These are phyloP conservation scores for Bombus terrestris DNA, from an alignment of 1,140 invertebrate genomes.

Conservation along the genomic window DNA sequence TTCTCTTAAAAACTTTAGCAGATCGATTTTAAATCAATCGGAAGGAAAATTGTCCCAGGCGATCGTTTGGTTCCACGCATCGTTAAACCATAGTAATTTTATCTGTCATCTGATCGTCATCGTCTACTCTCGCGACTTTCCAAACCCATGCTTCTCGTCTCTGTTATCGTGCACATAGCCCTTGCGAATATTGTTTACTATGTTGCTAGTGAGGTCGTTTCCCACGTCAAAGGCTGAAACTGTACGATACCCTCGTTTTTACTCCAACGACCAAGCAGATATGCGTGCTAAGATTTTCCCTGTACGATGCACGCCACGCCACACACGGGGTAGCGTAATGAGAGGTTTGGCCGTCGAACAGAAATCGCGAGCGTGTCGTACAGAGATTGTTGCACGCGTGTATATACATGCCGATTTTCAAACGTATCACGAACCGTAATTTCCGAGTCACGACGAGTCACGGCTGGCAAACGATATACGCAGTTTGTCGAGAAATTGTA, in stretches of 20 bases:
- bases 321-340: slow-evolving; percentile 21
- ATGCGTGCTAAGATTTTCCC: slow-evolving; percentile 42
- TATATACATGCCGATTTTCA: neutral
- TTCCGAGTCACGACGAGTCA: slow-evolving; percentile 28
- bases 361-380: slow-evolving; percentile 39
- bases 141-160: neutral
- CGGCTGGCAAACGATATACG: neutral
- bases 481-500: neutral
- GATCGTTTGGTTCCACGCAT: neutral
- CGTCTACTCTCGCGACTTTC: neutral
- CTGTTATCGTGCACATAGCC: slow-evolving; percentile 21
- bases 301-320: slow-evolving; percentile 24
- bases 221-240: slow-evolving; percentile 31
- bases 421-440: slow-evolving; percentile 61
- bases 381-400: neutral
- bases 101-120: neutral
- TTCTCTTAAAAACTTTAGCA: neutral
- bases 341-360: slow-evolving; percentile 25
- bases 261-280: neutral
- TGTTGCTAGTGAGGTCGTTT: slow-evolving; percentile 22
- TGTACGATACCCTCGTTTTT: neutral
- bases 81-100: neutral
- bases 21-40: neutral
- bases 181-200: slow-evolving; percentile 19
- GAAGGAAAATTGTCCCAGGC: neutral